A percentile compares a stretch with the other conserved stretches of the same genome.
phyloP scores from a whole-genome alignment of 2,888 invertebrate species.

The Scaptomyza polygonia region DNA sequence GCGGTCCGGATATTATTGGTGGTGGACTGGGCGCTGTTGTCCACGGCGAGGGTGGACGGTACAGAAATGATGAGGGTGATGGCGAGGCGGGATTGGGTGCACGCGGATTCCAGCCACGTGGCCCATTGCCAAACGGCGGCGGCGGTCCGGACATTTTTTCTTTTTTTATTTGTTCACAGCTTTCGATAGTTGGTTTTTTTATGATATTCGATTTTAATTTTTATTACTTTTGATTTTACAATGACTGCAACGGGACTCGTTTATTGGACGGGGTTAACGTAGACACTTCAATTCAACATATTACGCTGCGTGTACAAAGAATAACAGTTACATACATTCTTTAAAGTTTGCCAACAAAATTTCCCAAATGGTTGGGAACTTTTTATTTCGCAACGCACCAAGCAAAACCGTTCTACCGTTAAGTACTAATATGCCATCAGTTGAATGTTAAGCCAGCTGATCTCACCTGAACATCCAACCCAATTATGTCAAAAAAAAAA shows the following conservation, averaged over 20 bases:
- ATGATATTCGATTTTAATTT: not conserved
- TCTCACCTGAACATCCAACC: constrained; percentile 69
- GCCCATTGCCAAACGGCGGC: constrained; percentile 80
- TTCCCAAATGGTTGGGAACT: too few relatives aligned
- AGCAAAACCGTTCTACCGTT: too few relatives aligned
- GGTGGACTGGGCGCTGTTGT: constrained; percentile 88
- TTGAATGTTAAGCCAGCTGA: constrained; percentile 40
- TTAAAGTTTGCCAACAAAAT: too few relatives aligned
- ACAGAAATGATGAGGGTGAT: constrained; percentile 87
- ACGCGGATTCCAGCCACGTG: constrained; percentile 84
- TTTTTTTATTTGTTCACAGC: too few relatives aligned
- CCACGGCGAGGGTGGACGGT: constrained; percentile 91
- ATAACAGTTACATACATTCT: not conserved
- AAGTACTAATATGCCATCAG: too few relatives aligned
- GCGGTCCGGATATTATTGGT: constrained; percentile 88
- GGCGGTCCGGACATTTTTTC: constrained; percentile 82
- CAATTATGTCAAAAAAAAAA: constrained; percentile 64
- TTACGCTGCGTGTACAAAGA: constrained; percentile 54
- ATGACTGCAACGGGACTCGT: constrained; percentile 12
- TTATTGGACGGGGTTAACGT: constrained; percentile 18
- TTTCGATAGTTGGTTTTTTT: constrained; percentile 20
- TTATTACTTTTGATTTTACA: constrained; percentile 21
- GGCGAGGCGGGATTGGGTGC: constrained; percentile 80
- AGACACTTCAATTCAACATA: constrained; percentile 65
- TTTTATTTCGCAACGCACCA: constrained; percentile 6